Base-by-base conservation (phyloP, 2,888 invertebrate genomes). In the Leptopilina syphax region DNA sequence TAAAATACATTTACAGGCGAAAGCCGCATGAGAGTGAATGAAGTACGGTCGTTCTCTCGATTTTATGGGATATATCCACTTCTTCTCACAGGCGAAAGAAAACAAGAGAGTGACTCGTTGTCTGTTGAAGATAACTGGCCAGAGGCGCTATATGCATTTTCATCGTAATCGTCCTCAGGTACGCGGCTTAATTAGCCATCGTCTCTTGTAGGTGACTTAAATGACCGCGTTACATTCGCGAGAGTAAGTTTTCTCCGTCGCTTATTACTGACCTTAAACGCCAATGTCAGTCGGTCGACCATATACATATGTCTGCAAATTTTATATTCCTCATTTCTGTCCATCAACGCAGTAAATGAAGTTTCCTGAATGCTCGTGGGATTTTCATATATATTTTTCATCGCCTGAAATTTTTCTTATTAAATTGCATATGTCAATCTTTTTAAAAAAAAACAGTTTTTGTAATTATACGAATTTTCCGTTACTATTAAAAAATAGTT, bases 111-210 rank as follows among this genome's bases (percentile, higher is more conserved):
- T 54, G 44, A 78, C 79, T 77, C 78, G 80, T 82, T 80, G 76
- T 76, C 77, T 50, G 9, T 66, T 54, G 66, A 77, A 77, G 68
- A 70, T 67, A 54, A 77, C 50, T 65, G 65, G 77, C 78, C 78
- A 63, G 79, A 81, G 82, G 79, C 78, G 34, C 34, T 34, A 34
- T 34, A 34, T 44, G 79, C 76, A 54, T 60, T 65, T 63, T 77
- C 68, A 79, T 79, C 65, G 80, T 81, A 80, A 81, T 78, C 81
- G 81, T 83, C 82, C 76, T 73, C 78, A 76, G 79, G 79, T 66
- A 79, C 67, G 79, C 78, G 78, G 83, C 84, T 86, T 85, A 86
- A 85, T 85, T 85, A 86, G 83, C 83, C 80, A 79, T 76, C 80
- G 82, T 81, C 83, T 83, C n/a, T 34, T 81, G 83, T 83, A 82